phyloP scores from a whole-genome alignment of 2,113 vertebrate genomes.

The Thymallus thymallus region DNA sequence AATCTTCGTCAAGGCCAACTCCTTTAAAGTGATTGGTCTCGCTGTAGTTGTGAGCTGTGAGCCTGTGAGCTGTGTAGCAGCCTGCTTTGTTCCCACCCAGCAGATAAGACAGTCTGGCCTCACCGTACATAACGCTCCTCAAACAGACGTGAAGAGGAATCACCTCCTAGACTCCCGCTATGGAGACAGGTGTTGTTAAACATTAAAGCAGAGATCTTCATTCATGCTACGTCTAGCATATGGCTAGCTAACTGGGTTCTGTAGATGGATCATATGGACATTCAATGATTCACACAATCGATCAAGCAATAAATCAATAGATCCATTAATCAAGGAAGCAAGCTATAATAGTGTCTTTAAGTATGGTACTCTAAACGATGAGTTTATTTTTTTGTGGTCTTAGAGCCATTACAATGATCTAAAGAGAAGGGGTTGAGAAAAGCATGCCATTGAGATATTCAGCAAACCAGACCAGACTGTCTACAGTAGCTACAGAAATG shows the following conservation, averaged over 20 bases:
- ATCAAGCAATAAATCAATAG: too few species aligned
- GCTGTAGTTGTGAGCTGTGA: neutral
- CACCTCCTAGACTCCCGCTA: neutral
- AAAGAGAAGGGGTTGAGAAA: too few species aligned
- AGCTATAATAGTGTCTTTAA: neutral
- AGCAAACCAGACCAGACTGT: too few species aligned
- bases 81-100: neutral
- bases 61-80: too few species aligned
- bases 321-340: neutral
- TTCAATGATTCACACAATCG: neutral
- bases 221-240: neutral
- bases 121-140: neutral
- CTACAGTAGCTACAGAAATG: too few species aligned
- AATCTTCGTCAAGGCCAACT: constrained; percentile 4
- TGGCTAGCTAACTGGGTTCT: too few species aligned
- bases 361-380: neutral
- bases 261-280: too few species aligned
- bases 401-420: too few species aligned
- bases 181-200: neutral
- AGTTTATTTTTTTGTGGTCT: too few species aligned
- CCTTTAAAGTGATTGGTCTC: neutral
- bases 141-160: neutral
- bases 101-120: neutral
- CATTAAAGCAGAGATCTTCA: neutral
- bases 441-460: too few species aligned